Evolutionary conservation across 2,797 vertebrate genomes (phyloP).

Genomic region (Scolopax bukidnonensis): DNA sequence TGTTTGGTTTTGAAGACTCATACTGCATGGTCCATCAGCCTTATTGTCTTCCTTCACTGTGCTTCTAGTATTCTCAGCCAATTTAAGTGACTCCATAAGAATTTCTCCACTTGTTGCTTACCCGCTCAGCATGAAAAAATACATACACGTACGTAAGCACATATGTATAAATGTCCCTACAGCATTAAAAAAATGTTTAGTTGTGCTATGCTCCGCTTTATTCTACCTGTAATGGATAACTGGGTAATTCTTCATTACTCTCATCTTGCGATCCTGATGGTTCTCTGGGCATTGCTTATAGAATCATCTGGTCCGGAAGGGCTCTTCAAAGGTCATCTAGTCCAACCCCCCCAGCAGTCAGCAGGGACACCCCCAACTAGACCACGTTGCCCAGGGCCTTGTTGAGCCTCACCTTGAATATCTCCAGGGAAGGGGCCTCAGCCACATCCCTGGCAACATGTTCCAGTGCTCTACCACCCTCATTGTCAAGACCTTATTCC

Average conservation of each 20-base stretch:
- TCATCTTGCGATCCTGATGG: neutral
- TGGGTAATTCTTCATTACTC: neutral
- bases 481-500: no score
- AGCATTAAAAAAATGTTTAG: neutral
- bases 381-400: no score
- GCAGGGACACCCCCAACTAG: no score
- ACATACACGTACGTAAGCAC: fast-evolving
- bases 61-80: neutral
- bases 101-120: neutral
- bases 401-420: no score
- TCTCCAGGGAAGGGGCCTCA: no score
- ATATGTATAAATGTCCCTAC: neutral
- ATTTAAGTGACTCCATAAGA: neutral
- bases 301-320: no score
- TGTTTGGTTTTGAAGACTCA: neutral
- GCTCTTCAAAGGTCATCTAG: no score
- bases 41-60: neutral
- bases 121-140: neutral
- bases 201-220: neutral
- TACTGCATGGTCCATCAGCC: neutral
- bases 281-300: neutral
- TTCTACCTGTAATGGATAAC: neutral
- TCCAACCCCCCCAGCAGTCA: no score
- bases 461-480: no score
- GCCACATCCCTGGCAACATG: no score